Base-by-base conservation (phyloP, 2,888 invertebrate species). In the Napeogenes sylphis region DNA sequence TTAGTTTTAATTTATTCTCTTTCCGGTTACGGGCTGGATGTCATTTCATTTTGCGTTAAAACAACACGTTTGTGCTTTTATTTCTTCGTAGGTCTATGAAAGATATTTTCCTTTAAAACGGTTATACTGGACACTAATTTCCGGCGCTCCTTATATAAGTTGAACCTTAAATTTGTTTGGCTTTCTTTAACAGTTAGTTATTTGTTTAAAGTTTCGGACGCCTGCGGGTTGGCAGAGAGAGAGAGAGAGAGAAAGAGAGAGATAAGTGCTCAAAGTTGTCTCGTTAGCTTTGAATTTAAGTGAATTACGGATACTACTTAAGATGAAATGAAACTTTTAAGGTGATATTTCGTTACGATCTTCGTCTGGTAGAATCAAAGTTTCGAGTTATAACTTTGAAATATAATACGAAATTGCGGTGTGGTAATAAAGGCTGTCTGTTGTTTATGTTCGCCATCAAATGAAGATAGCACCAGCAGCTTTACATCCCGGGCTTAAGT, bases 401-500 rank as follows among this genome's bases (percentile, higher is more conserved):
- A 80, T 83, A 80, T 82, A 81, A 82, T 81, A 78, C 78, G 74
- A 77, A 79, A 82, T 78, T 75, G 79, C 75, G 77, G 77, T 69
- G 69, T 65, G 70, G 76, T 72, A 81, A 83, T 85, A 84, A 86
- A 85, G 76, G 77, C 79, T 81, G 79, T 79, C 80, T 79, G 79
- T 80, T 87, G 84, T 87, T 85, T 85, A 84, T 82, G 79, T 77
- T 70, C 77, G 78, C 81, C 82, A 84, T 88, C 84, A 85, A 86
- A 83, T 75, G 79, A 76, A 85, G 87, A 87, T 87, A 87, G 82
- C 84, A 77, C 73, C 73, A 77, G 32, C 63, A 61, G 78, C 82
- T 84, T 83, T 84, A 82, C 85, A 86, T 83, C 84, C 82, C 83
- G 79, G 79, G 81, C 83, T 85, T 82, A 84, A 87, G 83, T 86